Base-by-base conservation (phyloP, 2,888 invertebrate species). In the Erebia palarica region DNA sequence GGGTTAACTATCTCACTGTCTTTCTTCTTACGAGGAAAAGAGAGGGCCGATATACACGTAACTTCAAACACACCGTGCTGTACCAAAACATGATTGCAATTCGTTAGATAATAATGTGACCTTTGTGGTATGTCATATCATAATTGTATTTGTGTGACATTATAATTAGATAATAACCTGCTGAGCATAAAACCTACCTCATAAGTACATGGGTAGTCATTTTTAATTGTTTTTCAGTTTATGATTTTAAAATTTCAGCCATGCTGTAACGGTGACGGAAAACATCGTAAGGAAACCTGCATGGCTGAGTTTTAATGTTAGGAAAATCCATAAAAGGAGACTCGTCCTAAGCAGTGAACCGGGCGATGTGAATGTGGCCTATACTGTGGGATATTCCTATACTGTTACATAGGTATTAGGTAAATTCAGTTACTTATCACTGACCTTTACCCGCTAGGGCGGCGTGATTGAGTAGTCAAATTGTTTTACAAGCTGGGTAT, bases 101-200 rank as follows among this genome's bases (percentile, higher is more conserved):
- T 77, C 75, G 80, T 90, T 90, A 89, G 86, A 89, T 90, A 90
- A 89, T 90, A 90, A 90, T 78, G 67, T 86, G 90, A 90, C 90
- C 90, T 90, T 88, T 88, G 82, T 79, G 80, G 77, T 83, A 79
- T 27, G 27, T 27, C 27, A 3, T 74, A 66, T 66, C 68, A 72
- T 71, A 51, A 66, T 71, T 75, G 21, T 65, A 69, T 73, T 58
- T 71, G 60, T 53, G 51, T 63, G 53, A 42, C 51, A 70, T 65
- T 58, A 36, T 36, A 44, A 58, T 73, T 73, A 47, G 44, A 64
- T 71, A 70, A 65, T 73, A 71, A 59, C 4, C 68, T 16, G 21
- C 27, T 61, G n/a, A 13, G 47, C 13, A 47, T 47, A 11, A 27
- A 14, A 4, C 13, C 49, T 49, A 49, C 49, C 49, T 36, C 36